Base-by-base conservation (phyloP, 1,140 invertebrate species). In the Drosophila mayri region DNA sequence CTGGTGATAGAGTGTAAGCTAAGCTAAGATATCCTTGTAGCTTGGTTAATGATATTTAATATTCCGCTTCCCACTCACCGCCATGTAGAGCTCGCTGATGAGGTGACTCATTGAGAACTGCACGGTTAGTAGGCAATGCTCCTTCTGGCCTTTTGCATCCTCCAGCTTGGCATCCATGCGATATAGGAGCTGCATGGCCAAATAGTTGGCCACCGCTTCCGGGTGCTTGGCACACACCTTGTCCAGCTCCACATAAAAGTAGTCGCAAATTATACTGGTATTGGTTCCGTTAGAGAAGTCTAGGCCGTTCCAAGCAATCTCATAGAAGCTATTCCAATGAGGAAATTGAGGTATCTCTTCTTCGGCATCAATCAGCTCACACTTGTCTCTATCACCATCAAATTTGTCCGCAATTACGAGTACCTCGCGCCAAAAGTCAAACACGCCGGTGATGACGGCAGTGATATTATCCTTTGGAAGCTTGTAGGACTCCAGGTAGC, bases 101-200 rank as follows among this genome's bases (percentile, higher is more conserved):
- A 92, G 38, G 60, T 61, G 65, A 4, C 52, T 38, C 47, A 91
- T 9, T 8, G 77, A 37, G 18, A 20, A 32, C 28, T 81, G 67
- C 0, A 91, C 28, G 12, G 9, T 46, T 11, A 86, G 20, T n/a
- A 63, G 49, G 14, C 91, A 92, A 30, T 73, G n/a, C 14, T 92
- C 91, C 8, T 67, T 80, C 94, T 95, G 49, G 92, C 75, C 83
- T 5, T 70, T 70, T 4, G 7, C 38, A 1, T 49, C 52, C 59
- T 84, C 81, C 3, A 92, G 32, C 8, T 72, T 79, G 32, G 77
- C 54, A 49, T 92, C 91, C 81, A 92, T 77, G 0, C 54, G 57
- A 52, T 90, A 91, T 0, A 92, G 60, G 3, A 92, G 54, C 43
- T 72, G 72, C 75, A 92, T 75, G 20, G 91, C 81, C 14, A 92